A percentile compares a stretch with the other conserved stretches of the same genome.
Conservation (phyloP, 2,888 invertebrate species). For the Cheilosia soror region DNA sequence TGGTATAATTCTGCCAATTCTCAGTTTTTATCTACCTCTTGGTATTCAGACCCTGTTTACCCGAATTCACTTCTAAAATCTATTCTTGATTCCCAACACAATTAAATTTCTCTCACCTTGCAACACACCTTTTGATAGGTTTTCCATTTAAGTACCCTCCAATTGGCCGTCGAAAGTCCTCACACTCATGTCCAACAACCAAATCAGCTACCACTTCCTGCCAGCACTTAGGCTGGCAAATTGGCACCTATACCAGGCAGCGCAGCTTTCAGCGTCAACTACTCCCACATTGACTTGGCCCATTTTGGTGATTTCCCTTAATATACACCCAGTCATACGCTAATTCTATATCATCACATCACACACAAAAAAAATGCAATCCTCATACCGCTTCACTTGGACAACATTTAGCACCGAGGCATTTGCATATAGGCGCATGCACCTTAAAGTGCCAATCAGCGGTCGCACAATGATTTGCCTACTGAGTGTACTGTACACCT, state of each 20-base stretch:
- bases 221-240: conserved; percentile 49
- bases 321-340: conserved; percentile 65
- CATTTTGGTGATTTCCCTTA: conserved; percentile 46
- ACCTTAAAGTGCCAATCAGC: conserved; percentile 68
- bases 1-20: too few relatives aligned
- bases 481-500: conserved; percentile 46
- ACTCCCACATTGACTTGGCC: conserved; percentile 63
- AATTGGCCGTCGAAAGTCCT: conserved; percentile 3
- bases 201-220: conserved; percentile 43
- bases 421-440: not conserved
- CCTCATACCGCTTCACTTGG: conserved; percentile 1
- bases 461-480: conserved; percentile 65
- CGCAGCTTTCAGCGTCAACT: conserved; percentile 29
- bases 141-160: conserved; percentile 14
- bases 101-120: too few relatives aligned
- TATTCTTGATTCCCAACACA: too few relatives aligned
- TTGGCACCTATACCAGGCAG: conserved; percentile 6
- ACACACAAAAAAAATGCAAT: conserved; percentile 38
- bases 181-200: conserved; percentile 25
- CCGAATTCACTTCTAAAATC: too few relatives aligned
- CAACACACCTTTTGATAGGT: not conserved
- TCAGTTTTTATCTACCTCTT: too few relatives aligned
- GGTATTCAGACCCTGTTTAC: too few relatives aligned
- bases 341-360: conserved; percentile 23
- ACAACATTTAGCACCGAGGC: conserved; percentile 31